These are phyloP conservation scores for Bombylius major DNA, from an alignment of 2,888 invertebrate genomes.

Conservation along the genomic window DNA sequence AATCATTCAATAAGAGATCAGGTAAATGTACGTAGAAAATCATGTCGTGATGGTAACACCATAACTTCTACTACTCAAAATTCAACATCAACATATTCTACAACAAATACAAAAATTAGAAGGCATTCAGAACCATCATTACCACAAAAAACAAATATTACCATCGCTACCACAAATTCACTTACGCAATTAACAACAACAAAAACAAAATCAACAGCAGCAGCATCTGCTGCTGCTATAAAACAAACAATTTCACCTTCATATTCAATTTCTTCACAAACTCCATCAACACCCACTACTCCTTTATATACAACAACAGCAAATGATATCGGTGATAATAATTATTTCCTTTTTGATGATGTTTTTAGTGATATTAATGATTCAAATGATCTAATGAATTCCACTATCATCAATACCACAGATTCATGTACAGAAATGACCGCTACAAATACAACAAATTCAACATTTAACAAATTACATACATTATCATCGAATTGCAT, in stretches of 20 bases:
- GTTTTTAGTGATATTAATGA: conserved; percentile 14
- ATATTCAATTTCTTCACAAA: conserved; percentile 5
- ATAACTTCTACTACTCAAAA: conserved; percentile 8
- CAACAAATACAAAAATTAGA: conserved; percentile 15
- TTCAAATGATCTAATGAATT: neutral
- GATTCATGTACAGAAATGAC: neutral
- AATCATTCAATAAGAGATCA: conserved; percentile 45
- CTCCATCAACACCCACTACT: neutral
- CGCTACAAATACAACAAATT: neutral
- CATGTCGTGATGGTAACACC: conserved; percentile 9
- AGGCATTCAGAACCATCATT: conserved; percentile 31
- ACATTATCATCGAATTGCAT: neutral
- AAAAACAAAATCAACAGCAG: conserved; percentile 9
- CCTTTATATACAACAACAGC: conserved; percentile 10
- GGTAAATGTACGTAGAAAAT: conserved; percentile 16
- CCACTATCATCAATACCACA: neutral
- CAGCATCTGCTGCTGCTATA: conserved; percentile 3
- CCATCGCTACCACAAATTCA: conserved; percentile 6
- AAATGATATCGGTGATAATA: conserved; percentile 2
- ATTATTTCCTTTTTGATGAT: conserved; percentile 16
- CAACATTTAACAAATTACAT: neutral
- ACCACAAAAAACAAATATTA: conserved; percentile 4
- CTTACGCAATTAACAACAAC: conserved; percentile 12
- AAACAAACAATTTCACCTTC: neutral
- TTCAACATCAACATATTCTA: conserved; percentile 7